Evolutionary conservation across 2,113 vertebrate genomes (phyloP).

Genomic region (Physeter macrocephalus): DNA sequence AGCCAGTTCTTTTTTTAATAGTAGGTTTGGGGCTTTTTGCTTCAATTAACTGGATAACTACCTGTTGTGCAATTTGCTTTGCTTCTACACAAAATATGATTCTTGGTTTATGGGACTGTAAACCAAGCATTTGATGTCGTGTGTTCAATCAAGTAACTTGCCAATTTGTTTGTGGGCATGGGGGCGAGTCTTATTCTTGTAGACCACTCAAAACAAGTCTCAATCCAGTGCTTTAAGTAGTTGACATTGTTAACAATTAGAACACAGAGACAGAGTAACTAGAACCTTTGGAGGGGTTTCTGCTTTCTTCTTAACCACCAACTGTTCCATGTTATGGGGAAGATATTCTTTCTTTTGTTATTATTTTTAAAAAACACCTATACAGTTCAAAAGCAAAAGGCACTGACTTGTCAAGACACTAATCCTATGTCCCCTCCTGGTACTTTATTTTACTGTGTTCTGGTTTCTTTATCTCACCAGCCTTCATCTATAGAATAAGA

Average conservation of each 20-base stretch:
- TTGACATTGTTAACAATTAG: neutral
- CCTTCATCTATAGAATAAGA: neutral
- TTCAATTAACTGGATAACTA: neutral
- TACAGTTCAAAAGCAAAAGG: neutral
- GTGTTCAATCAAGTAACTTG: neutral
- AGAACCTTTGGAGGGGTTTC: neutral
- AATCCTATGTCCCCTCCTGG: neutral
- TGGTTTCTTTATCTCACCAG: neutral
- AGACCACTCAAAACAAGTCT: neutral
- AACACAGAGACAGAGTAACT: neutral
- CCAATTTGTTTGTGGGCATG: neutral
- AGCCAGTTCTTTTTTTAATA: neutral
- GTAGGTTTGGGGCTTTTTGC: constrained; percentile 3
- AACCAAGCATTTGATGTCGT: neutral
- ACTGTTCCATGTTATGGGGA: neutral
- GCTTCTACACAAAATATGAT: neutral
- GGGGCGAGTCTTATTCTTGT: neutral
- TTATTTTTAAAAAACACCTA: neutral
- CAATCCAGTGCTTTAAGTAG: neutral
- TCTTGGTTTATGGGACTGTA: neutral
- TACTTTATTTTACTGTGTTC: neutral
- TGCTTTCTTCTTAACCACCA: neutral
- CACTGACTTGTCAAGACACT: neutral
- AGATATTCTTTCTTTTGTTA: neutral
- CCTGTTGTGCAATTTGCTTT: neutral